Base-by-base conservation (phyloP, 2,113 vertebrate species). In the Pimephales promelas region DNA sequence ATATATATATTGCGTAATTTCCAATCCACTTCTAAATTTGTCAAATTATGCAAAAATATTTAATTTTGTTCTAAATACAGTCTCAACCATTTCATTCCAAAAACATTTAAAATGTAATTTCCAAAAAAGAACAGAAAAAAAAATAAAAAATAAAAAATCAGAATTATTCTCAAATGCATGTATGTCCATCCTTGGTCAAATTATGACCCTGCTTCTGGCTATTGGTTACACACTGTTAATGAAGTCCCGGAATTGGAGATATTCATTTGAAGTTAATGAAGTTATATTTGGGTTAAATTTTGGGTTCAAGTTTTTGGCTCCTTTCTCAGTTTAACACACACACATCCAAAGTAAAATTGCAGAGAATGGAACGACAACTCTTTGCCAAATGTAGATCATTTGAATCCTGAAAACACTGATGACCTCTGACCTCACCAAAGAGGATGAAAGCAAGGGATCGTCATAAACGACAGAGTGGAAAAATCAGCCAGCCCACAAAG, bases 391-490 rank as follows among this genome's bases (percentile, higher is more conserved):
- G 87, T 89, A 92, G 91, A 90, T 91, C 87, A 88, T 4, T 90
- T 28, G 28, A 28, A 85, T 66, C 20, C 91, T 82, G 89, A 91
- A 83, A 92, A 71, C 45, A 73, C 91, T 90, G 91, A 84, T 87
- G 89, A 91, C 92, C 92, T 89, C 88, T 86, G 88, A 90, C 89
- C 91, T 88, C 87, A 85, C 91, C 85, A 89, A 87, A 89, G 82
- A 90, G 90, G 92, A 94, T 93, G 91, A 96, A 97, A 97, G 94
- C 54, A 45, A 91, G 86, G 90, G 90, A 93, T 94, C 91, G 84
- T 31, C 90, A 93, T 94, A 92, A 91, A 93, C 91, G 93, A 95
- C 93, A 89, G 91, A 36, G 81, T 87, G 94, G 89, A 95, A 95
- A 22, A 96, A 95, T 92, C 93, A 71, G 74, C 84, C 86, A 74